Base-by-base conservation (phyloP, 2,888 invertebrate genomes). In the Didymodactylos carnosus region DNA sequence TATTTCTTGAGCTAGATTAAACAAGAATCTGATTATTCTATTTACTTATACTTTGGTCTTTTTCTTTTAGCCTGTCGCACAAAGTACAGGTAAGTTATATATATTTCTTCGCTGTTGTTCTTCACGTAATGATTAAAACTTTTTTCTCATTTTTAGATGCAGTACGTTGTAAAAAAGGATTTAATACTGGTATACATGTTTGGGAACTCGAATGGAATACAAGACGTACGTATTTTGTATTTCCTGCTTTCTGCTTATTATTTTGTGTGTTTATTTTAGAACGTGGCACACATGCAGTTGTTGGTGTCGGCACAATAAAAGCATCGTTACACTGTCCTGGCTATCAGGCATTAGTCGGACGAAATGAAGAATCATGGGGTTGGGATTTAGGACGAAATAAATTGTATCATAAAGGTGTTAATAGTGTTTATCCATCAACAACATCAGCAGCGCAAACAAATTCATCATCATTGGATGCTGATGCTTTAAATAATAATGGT, bases 361-460 rank as follows among this genome's bases (percentile, higher is more conserved):
- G 92, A 82, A 93, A 94, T 79, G 90, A 91, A 83, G 92, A 94
- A 83, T 95, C 95, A 80, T 98, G 97, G 94, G 97, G 97, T 72
- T 98, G 97, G 97, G 97, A 98, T 84, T 86, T 94, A 79, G 89
- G 91, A 79, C 87, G 91, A 79, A 90, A 91, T 84, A 91, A 94
- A 87, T 88, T 94, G 79, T 94, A 91, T 84, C 94, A 94, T 85
- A 93, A 94, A 85, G 49, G 49, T 10, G 16, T 49, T 23, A 49
- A 49, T 49, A 49, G 23, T 25, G 49, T 49, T 25, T 49, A 49
- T 49, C 23, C 49, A 3, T n/a, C 25, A 3, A 49, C 49, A 49
- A 23, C 23, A 10, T 25, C 23, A 1, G 4, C 62, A 62, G n/a
- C 62, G 11, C 29, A 29, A 29, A 19, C 29, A 29, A 10, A 27